Evolutionary conservation across 2,797 vertebrate genomes (phyloP).

Genomic region (Sebastes diploproa): DNA sequence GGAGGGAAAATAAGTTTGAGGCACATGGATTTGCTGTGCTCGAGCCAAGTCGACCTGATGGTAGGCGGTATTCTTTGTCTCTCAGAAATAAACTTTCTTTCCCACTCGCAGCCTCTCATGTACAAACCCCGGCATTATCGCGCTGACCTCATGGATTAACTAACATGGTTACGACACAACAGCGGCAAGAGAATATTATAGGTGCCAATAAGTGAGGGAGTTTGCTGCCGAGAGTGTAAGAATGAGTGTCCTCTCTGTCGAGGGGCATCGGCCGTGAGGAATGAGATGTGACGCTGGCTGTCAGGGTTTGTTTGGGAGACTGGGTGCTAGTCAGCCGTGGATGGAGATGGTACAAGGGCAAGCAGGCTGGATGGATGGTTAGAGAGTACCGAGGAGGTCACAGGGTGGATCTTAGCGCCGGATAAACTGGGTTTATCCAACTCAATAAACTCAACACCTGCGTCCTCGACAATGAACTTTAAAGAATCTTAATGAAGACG

Average conservation of each 20-base stretch:
- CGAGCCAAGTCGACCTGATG: slow-evolving; percentile 24
- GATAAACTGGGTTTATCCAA: slow-evolving; percentile 6
- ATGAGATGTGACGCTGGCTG: slow-evolving; percentile 74
- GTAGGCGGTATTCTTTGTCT: not conserved
- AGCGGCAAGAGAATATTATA: slow-evolving; percentile 15
- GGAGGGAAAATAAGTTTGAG: slow-evolving; percentile 5
- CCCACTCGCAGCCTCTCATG: slow-evolving; percentile 10
- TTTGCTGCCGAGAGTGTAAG: slow-evolving; percentile 5
- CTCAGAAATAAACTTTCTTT: slow-evolving; percentile 3
- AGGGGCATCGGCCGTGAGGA: slow-evolving; percentile 67
- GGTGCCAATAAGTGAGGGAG: slow-evolving; percentile 45
- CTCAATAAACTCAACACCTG: not conserved
- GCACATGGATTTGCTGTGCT: slow-evolving; percentile 23
- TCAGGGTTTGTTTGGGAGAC: slow-evolving; percentile 63
- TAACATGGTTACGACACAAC: slow-evolving; percentile 15
- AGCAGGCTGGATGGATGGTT: slow-evolving; percentile 18
- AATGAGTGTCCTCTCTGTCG: slow-evolving; percentile 65
- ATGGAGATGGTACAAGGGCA: slow-evolving; percentile 26
- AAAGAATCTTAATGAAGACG: not conserved
- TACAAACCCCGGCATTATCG: not conserved
- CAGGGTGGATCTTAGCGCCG: not conserved
- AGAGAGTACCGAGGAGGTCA: not conserved
- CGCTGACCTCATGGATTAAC: slow-evolving; percentile 27
- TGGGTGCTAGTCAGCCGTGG: slow-evolving; percentile 37
- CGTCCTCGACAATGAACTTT: not conserved